Evolutionary conservation across 2,113 vertebrate species (phyloP).

Genomic region (Actenoides lindsayi): DNA sequence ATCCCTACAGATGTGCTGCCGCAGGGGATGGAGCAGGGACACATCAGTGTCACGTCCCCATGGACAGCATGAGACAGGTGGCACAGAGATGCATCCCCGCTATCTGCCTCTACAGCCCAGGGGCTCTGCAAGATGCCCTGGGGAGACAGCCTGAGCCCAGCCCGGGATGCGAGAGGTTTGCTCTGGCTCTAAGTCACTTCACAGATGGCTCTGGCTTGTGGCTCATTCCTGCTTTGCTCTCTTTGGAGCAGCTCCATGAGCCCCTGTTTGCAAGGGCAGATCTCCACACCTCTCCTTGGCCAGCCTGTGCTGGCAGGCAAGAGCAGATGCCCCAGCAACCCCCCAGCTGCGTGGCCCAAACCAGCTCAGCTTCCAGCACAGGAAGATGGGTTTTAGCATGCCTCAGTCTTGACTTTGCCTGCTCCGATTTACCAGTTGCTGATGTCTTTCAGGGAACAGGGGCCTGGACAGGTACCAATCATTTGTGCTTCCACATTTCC

Average conservation of each 20-base stretch:
- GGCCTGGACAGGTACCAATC: not conserved
- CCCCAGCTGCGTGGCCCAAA: not conserved
- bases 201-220: not conserved
- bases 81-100: rapidly evolving
- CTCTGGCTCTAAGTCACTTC: not conserved
- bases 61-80: rapidly evolving
- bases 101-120: not conserved
- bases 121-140: rapidly evolving
- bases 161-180: rapidly evolving
- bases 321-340: not conserved
- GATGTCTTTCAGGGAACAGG: not conserved
- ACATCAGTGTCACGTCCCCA: not conserved
- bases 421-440: not conserved
- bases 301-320: rapidly evolving
- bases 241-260: not conserved
- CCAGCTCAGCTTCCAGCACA: not conserved
- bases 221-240: not conserved
- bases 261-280: not conserved
- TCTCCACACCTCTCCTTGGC: not conserved
- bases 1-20: rapidly evolving
- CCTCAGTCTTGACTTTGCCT: not conserved
- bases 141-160: not conserved
- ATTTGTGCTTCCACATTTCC: not conserved
- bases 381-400: not conserved
- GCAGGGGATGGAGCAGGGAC: not conserved